Base-by-base conservation (phyloP, 2,113 vertebrate genomes). In the Acanthisitta chloris region DNA sequence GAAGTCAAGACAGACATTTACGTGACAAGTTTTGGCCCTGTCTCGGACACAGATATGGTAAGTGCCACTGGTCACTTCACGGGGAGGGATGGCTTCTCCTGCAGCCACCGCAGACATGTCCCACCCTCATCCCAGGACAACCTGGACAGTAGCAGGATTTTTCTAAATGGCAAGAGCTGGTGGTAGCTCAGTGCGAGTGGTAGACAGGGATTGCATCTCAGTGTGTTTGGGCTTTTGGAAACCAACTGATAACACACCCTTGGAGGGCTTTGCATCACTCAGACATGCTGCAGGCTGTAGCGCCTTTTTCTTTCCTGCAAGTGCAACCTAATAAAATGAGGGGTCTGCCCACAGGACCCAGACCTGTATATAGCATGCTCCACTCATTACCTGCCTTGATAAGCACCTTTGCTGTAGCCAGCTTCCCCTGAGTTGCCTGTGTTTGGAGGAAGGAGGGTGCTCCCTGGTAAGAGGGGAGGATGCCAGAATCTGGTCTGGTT, bases 1-100 rank as follows among this genome's bases (percentile, higher is more conserved):
- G 99, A 99, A 98, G 99, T 99, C 91, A 99, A 98, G 97, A 99
- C 99, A 77, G 99, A 99, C 97, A 99, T 99, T 97, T 99, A 99
- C 3, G 99, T 99, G 97, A 99, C 99, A 1, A 99, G 99, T 97
- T 99, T 99, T 42, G 99, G 99, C 71, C 99, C 99, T 0, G 99
- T 99, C 77, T 99, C 99, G 36, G 99, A 99, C 93, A 99, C 99
- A 59, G 99, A 99, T 92, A 99, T 99, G 99, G 99, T 99, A 98
- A 98, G 96, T 96, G 65, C 38, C 48, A 7, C 36, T 61, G 46
- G 12, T 52, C 0, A 1, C 43, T 77, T 81, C 36, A 3, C 0
- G 4, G 52, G 64, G 46, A 36, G 48, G 58, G 64, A 7, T 29
- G 70, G 33, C 48, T 81, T 81, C 52, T 79, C 23, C 65, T 85